phyloP scores from a whole-genome alignment of 2,797 vertebrate species.

The Eleutherodactylus coqui region DNA sequence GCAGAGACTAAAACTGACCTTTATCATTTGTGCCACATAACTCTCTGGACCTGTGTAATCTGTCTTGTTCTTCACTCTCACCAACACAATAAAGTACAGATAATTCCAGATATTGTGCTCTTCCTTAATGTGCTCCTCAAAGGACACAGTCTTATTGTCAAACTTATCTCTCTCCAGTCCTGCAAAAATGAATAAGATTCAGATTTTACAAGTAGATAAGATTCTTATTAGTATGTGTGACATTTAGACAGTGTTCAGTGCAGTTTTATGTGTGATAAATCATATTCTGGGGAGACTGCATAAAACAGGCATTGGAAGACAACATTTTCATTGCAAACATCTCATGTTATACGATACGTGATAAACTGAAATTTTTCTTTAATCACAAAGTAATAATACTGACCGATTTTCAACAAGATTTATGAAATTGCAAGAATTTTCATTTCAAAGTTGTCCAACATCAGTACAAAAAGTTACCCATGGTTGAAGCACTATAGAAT shows the following conservation, averaged over 20 bases:
- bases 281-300: not conserved
- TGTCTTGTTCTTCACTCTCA: conserved; percentile 93
- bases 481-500: not conserved
- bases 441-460: not conserved
- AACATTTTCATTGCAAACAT: not conserved
- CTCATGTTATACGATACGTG: not conserved
- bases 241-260: conserved; percentile 35
- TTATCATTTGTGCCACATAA: conserved; percentile 96
- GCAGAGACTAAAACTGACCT: conserved; percentile 74
- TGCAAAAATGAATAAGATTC: conserved; percentile 66
- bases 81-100: conserved; percentile 94
- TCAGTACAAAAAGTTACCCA: no score
- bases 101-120: conserved; percentile 99
- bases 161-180: conserved; percentile 97
- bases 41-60: conserved; percentile 97
- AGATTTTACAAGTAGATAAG: conserved; percentile 46
- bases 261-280: not conserved
- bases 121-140: conserved; percentile 93
- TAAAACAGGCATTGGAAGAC: not conserved
- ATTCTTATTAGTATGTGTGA: conserved; percentile 32
- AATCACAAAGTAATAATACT: not conserved
- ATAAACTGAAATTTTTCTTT: not conserved
- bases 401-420: not conserved
- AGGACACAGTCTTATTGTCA: conserved; percentile 97
- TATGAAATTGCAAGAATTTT: not conserved